Conservation (phyloP, 2,797 vertebrate species). For the Valencia hispanica region DNA sequence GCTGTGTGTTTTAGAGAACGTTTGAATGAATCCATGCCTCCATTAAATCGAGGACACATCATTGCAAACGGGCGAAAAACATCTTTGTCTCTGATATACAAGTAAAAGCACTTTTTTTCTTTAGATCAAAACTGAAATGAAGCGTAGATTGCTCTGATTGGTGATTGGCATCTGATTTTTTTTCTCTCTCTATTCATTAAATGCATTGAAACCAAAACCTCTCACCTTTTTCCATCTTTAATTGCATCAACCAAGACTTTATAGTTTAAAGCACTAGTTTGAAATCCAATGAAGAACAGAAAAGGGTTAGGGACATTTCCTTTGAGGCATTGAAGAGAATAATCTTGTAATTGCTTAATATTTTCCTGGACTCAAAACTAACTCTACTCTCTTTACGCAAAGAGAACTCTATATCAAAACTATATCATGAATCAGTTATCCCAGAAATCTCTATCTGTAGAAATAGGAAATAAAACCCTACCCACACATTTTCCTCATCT, state of each 20-base stretch:
- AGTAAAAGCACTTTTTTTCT: not conserved
- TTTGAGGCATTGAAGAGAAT: not conserved
- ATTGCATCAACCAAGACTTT: not conserved
- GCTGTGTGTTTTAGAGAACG: not conserved
- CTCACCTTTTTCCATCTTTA: not conserved
- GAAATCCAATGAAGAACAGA: not conserved
- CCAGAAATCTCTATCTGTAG: not conserved
- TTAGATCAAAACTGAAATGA: not conserved
- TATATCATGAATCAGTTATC: not conserved
- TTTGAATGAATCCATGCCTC: not conserved
- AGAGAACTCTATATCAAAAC: not conserved
- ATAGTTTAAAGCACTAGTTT: not conserved
- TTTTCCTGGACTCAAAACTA: not conserved
- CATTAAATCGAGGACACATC: not conserved
- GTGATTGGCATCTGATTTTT: not conserved
- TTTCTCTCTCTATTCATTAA: not conserved
- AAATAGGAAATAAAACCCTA: not conserved
- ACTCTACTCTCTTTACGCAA: not conserved
- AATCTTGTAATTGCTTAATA: not conserved
- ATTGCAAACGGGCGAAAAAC: not conserved
- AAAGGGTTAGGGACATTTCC: not conserved
- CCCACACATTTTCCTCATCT: not conserved
- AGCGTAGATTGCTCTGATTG: not conserved
- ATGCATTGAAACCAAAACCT: not conserved
- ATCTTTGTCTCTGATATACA: not conserved